Base-by-base conservation (phyloP, 2,888 invertebrate genomes). In the Sesia apiformis region DNA sequence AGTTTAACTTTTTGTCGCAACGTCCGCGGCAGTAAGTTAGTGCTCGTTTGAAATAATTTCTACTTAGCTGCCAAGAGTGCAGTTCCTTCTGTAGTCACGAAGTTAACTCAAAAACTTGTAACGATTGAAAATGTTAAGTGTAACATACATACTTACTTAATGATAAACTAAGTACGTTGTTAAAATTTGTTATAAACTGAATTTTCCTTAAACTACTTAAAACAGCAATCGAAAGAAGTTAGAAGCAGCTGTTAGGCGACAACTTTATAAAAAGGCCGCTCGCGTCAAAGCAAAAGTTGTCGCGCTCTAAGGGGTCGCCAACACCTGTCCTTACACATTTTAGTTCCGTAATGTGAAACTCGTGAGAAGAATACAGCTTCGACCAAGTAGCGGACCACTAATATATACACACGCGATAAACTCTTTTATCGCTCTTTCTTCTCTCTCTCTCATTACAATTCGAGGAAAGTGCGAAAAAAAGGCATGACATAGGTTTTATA, bases 281-380 rank as follows among this genome's bases (percentile, higher is more conserved):
- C 55, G 59, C 57, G 49, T 58, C 60, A 60, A 60, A 57, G 60
- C 51, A 41, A 60, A 61, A 63, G 54, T 63, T 58, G 52, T 57
- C 62, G 65, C 63, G 65, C 59, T 40, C 8, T 39, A 52, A 40
- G 52, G 52, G 8, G 23, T 23, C 23, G 23, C 23, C 23, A 23
- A 23, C 38, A 5, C 7, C 52, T 63, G 57, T 66, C 66, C 66
- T 69, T 67, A 70, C 63, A 69, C 65, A 69, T 65, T 72, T 73
- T 70, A 56, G 58, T 46, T 42, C 57, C 54, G 73, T 69, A 74
- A 74, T 67, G 66, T 60, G 65, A 73, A 71, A 72, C 74, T 76
- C 76, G 76, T 76, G 76, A 69, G 75, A 74, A 67, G 75, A 76
- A 76, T 76, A 70, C 68, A 67, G 64, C 8, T 39, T 61, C 63